These are phyloP conservation scores for Macrosoma leucophasiata DNA, from an alignment of 2,888 invertebrate genomes.

Conservation along the genomic window DNA sequence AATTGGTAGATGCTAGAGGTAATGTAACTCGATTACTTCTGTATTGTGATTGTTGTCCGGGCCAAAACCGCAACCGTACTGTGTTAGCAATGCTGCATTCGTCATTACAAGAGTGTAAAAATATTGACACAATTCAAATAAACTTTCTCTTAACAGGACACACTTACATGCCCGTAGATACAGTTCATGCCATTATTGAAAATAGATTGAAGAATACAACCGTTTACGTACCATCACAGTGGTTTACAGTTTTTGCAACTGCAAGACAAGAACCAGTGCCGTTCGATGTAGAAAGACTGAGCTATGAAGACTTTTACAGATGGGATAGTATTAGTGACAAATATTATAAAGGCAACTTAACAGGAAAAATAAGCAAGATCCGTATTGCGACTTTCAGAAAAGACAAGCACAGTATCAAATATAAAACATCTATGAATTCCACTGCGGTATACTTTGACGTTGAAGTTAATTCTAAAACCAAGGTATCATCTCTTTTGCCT, in stretches of 20 bases:
- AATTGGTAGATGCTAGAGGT: no score
- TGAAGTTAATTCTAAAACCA: conserved; percentile 24
- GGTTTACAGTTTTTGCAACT: conserved; percentile 29
- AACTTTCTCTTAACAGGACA: conserved; percentile 33
- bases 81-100: conserved; percentile 9
- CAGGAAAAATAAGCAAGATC: conserved; percentile 27
- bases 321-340: conserved; percentile 26
- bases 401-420: conserved; percentile 10
- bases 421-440: conserved; percentile 20
- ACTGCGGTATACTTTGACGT: conserved; percentile 15
- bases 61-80: conserved; percentile 10
- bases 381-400: conserved; percentile 25
- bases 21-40: conserved; percentile 11
- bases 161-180: conserved; percentile 38
- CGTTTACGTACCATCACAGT: conserved; percentile 35
- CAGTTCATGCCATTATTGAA: no score
- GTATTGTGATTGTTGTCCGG: conserved; percentile 11
- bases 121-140: conserved; percentile 26
- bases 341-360: conserved; percentile 26
- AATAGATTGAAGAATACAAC: conserved; percentile 28
- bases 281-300: conserved; percentile 22
- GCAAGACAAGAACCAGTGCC: conserved; percentile 25
- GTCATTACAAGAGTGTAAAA: conserved; percentile 23
- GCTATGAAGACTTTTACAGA: conserved; percentile 24
- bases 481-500: conserved; percentile 17